Conservation (phyloP, 2,113 vertebrate genomes). For the Neopipo cinnamomea region DNA sequence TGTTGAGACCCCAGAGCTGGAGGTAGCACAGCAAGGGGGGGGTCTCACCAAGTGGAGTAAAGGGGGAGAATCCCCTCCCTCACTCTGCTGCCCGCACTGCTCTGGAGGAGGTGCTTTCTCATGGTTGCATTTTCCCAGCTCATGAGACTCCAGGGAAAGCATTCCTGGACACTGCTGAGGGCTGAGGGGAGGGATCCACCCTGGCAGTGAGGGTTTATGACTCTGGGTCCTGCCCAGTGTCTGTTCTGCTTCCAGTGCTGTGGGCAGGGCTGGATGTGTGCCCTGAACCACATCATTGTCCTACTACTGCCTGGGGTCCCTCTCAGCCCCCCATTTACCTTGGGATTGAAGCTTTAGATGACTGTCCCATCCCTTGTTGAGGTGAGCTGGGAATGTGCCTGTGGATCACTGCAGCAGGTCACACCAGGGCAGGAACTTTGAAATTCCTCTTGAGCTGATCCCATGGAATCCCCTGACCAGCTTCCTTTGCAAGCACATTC, state of each 20-base stretch:
- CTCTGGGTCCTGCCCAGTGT: too few species aligned
- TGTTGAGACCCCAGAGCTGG: not conserved
- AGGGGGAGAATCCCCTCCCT: not conserved
- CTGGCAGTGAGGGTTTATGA: not conserved
- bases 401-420: not conserved
- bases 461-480: not conserved
- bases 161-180: not conserved
- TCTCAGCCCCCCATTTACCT: not conserved
- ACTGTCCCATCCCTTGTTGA: not conserved
- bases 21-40: not conserved
- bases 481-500: not conserved
- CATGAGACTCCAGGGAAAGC: not conserved
- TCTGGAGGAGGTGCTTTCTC: not conserved
- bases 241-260: too few species aligned
- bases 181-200: not conserved
- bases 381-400: not conserved
- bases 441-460: not conserved
- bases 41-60: not conserved
- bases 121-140: not conserved
- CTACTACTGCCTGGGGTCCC: not conserved
- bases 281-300: not conserved
- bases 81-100: rapidly evolving
- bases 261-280: not conserved
- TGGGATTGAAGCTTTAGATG: not conserved
- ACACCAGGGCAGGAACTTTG: not conserved